Evolutionary conservation across 2,797 vertebrate species (phyloP).

Genomic region (Clarias platycephalus): DNA sequence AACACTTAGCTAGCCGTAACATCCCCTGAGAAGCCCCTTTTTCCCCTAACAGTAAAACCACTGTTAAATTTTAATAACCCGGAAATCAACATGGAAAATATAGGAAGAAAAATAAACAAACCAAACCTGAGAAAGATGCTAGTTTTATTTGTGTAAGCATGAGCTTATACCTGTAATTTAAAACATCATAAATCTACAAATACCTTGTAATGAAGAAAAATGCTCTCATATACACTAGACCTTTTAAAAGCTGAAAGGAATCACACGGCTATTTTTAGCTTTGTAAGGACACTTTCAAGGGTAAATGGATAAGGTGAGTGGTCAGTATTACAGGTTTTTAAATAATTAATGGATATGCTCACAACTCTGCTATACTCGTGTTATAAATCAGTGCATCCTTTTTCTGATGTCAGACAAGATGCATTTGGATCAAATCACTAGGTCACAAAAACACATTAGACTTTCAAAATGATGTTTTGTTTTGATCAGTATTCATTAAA

Average conservation of each 20-base stretch:
- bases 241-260: conserved; percentile 3
- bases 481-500: background rate
- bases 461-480: conserved; percentile 1
- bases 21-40: background rate
- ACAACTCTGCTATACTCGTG: background rate
- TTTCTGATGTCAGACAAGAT: background rate
- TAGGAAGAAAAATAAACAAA: background rate
- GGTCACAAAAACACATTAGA: background rate
- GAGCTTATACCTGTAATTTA: background rate
- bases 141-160: background rate
- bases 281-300: background rate
- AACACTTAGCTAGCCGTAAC: no score
- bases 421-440: background rate
- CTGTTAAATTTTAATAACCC: background rate
- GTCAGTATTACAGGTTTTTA: background rate
- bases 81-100: background rate
- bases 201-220: background rate
- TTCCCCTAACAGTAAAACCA: background rate
- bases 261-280: background rate
- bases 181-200: background rate
- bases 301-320: background rate
- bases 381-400: background rate
- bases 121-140: background rate
- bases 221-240: background rate
- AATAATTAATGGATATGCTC: conserved; percentile 4